Base-by-base conservation (phyloP, 1,140 invertebrate genomes). In the Drosophila burlai region DNA sequence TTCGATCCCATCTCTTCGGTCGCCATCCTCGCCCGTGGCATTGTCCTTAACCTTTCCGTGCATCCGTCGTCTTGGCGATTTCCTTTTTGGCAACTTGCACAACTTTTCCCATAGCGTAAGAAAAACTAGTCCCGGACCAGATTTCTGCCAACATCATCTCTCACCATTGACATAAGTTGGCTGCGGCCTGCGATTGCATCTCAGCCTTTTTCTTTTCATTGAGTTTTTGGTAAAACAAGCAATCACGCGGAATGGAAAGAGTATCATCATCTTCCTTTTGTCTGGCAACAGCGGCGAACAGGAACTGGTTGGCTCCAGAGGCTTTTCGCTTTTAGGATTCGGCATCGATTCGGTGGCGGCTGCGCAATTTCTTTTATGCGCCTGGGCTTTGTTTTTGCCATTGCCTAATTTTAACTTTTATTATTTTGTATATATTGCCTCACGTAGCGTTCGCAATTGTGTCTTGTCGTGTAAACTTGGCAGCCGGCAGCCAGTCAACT, bases 261-360 rank as follows among this genome's bases (percentile, higher is more conserved):
- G 62, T 84, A 78, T 71, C 82, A 85, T 84, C 82, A 85, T 81
- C 82, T 84, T 84, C 82, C 82, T 84, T 84, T 84, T 84, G 82
- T 84, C 83, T 85, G 71, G 55, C 68, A 10, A 10, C n/a, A 40
- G 15, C 38, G 26, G 15, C 42, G 64, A 85, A 60, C 82, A 84
- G 82, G 82, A 84, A 84, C 82, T 84, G 82, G 77, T 77, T 54
- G 63, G 21, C 67, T 69, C 45, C 50, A 71, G 63, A 47, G 55
- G 40, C 24, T 73, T 71, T 73, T 73, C 47, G 57, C 34, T 49
- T 49, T 50, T 43, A 61, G 64, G 64, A 67, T 61, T 74, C 57
- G 71, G 42, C 43, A 62, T 34, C 64, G 68, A 60, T 72, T 73
- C 47, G 67, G 54, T 59, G 64, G 64, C 36, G 66, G 69, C 45